These are phyloP conservation scores for Lymantria monacha DNA, from an alignment of 2,888 invertebrate genomes.

Conservation along the genomic window DNA sequence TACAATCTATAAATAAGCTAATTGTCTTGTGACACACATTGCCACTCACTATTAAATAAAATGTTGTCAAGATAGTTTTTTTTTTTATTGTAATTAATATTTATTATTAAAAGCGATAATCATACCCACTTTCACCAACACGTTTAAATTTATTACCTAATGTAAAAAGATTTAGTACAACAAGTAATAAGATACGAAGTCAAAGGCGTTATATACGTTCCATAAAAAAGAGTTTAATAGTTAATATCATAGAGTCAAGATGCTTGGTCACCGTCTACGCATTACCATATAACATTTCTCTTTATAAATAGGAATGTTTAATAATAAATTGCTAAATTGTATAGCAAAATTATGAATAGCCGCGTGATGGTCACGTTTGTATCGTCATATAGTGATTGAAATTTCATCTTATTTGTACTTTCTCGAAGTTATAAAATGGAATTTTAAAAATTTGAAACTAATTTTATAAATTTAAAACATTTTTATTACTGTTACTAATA, in stretches of 20 bases:
- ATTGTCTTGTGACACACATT: too few relatives aligned
- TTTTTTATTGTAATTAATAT: too few relatives aligned
- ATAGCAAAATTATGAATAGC: background rate
- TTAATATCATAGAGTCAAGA: background rate
- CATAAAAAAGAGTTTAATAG: background rate
- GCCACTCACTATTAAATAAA: too few relatives aligned
- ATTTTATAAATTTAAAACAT: too few relatives aligned
- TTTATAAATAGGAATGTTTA: background rate
- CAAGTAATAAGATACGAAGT: background rate
- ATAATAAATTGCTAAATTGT: background rate
- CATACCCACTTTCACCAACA: too few relatives aligned
- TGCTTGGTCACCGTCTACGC: background rate
- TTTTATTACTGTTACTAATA: too few relatives aligned
- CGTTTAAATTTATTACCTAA: too few relatives aligned
- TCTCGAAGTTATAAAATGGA: constrained; percentile 5
- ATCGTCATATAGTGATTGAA: constrained; percentile 4
- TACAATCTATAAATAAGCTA: too few relatives aligned
- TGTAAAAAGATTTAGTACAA: too few relatives aligned
- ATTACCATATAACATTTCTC: background rate
- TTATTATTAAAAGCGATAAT: too few relatives aligned
- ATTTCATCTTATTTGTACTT: constrained; percentile 18
- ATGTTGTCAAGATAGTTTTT: too few relatives aligned
- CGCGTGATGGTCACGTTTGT: background rate
- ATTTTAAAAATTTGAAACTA: too few relatives aligned
- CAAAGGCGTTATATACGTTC: background rate